These are phyloP conservation scores for Drosophila tripunctata DNA, from an alignment of 2,888 invertebrate genomes.

Conservation along the genomic window DNA sequence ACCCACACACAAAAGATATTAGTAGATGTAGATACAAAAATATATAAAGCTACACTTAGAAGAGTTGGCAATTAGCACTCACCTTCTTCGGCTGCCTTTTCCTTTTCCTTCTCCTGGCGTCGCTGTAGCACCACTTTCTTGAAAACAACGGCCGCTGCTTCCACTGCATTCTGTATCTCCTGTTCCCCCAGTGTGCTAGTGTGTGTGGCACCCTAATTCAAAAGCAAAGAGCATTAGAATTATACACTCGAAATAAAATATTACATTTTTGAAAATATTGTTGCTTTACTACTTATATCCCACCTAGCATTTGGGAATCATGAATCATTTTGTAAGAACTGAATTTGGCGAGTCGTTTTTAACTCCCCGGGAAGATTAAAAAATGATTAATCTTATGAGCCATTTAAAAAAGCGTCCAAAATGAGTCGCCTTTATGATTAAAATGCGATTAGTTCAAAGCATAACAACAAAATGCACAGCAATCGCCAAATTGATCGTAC, in stretches of 20 bases:
- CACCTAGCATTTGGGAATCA: no score
- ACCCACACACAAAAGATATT: constrained; percentile 24
- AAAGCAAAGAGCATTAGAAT: constrained; percentile 2
- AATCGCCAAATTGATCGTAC: no score
- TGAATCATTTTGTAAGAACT: no score
- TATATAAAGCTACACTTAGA: constrained; percentile 7
- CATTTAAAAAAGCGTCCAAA: no score
- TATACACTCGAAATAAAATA: background rate
- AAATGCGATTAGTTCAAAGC: no score
- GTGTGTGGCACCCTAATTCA: constrained; percentile 58
- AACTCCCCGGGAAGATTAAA: no score
- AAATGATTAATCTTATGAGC: no score
- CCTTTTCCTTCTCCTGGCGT: constrained; percentile 78
- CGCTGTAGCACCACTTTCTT: constrained; percentile 84
- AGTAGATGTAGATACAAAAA: constrained; percentile 14
- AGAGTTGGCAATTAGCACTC: constrained; percentile 59
- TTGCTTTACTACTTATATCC: no score
- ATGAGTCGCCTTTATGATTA: no score
- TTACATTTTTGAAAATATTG: no score
- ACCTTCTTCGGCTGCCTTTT: constrained; percentile 83
- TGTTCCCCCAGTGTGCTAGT: constrained; percentile 83
- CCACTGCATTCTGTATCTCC: constrained; percentile 84
- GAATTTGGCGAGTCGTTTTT: no score
- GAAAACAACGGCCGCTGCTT: constrained; percentile 83
- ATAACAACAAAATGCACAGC: no score